Evolutionary conservation across 2,113 vertebrate species (phyloP).

Genomic region (Seriola dumerili): DNA sequence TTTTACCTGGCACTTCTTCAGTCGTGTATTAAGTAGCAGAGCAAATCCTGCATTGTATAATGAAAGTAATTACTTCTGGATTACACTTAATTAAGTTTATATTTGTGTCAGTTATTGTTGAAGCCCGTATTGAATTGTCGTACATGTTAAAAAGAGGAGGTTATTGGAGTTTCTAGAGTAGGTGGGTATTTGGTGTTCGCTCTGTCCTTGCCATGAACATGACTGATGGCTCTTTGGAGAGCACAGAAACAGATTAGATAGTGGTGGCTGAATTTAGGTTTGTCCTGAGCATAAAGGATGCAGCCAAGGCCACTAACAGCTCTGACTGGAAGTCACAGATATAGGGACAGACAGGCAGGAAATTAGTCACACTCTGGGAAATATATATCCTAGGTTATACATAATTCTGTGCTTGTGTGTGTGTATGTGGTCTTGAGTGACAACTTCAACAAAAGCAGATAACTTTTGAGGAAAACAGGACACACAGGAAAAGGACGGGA

Average conservation of each 20-base stretch:
- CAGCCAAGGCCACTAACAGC: conserved; percentile 60
- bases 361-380: conserved; percentile 27
- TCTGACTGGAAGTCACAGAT: conserved; percentile 56
- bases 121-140: not conserved
- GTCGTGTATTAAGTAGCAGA: conserved; percentile 27
- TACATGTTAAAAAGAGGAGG: not conserved
- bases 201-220: conserved; percentile 25
- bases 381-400: conserved; percentile 16
- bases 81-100: not conserved
- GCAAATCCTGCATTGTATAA: conserved; percentile 34
- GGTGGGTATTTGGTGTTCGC: not conserved
- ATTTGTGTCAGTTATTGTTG: not conserved
- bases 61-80: not conserved
- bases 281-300: conserved; percentile 58
- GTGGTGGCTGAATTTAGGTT: conserved; percentile 54
- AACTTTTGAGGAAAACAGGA: conserved; percentile 53
- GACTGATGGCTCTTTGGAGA: conserved; percentile 55
- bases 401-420: conserved; percentile 18
- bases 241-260: conserved; percentile 77
- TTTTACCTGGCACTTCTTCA: conserved; percentile 40
- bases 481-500: conserved; percentile 29
- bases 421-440: conserved; percentile 28
- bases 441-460: conserved; percentile 43
- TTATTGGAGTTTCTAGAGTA: not conserved
- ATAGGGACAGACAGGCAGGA: conserved; percentile 55